These are phyloP conservation scores for Macrosteles quadrilineatus DNA, from an alignment of 1,140 invertebrate genomes.

Conservation along the genomic window DNA sequence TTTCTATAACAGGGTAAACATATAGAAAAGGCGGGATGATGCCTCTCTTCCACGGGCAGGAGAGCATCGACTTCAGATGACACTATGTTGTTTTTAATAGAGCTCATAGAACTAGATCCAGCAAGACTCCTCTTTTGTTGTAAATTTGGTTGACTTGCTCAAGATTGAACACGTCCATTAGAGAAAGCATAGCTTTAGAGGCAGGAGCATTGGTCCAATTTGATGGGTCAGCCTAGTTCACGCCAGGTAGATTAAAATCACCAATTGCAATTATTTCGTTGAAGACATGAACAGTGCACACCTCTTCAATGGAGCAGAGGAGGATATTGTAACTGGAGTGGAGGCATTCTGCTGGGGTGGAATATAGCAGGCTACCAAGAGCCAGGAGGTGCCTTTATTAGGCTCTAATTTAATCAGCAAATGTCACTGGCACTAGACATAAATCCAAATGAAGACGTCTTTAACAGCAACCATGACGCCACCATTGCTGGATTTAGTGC, in stretches of 20 bases:
- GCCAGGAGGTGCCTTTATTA: no score
- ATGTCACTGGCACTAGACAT: no score
- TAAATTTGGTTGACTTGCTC: conserved; percentile 11
- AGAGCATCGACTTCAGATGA: background rate
- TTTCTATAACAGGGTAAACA: no score
- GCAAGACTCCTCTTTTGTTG: conserved; percentile 25
- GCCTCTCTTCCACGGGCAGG: no score
- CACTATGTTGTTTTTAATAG: background rate
- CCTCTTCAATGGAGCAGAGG: background rate
- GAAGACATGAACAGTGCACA: background rate
- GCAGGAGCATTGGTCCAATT: background rate
- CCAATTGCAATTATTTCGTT: background rate
- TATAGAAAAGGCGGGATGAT: no score
- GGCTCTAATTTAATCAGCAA: no score
- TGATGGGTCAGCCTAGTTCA: background rate
- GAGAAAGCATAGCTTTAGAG: background rate
- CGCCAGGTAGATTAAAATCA: background rate
- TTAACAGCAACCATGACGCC: no score
- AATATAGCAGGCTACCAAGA: no score
- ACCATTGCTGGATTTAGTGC: no score
- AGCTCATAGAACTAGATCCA: background rate
- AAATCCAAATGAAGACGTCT: no score
- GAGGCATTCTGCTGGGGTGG: background rate
- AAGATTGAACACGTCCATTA: background rate
- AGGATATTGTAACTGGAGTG: background rate